Base-by-base conservation (phyloP, 2,888 invertebrate genomes). In the Lasiommata megera region DNA sequence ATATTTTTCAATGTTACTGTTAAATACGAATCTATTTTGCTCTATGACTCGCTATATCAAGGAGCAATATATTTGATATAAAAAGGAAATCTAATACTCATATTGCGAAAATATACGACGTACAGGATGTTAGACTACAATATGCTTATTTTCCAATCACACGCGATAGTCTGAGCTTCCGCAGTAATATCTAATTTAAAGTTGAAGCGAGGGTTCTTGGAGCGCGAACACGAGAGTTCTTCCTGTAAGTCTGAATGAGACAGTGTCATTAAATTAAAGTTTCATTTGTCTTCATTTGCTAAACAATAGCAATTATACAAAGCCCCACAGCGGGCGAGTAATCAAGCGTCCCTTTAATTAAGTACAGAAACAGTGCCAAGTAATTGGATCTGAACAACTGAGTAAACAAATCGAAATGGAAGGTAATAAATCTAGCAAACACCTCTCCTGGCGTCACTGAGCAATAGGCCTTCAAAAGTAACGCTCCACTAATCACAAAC, bases 201-300 rank as follows among this genome's bases (percentile, higher is more conserved):
- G 71, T 76, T 74, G 70, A 73, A 77, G 76, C 75, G 73, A 76
- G 46, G 46, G 71, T 74, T 77, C 78, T 76, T 76, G 73, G 71
- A 69, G 73, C 65, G 73, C 68, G 74, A 74, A 77, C 67, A 71
- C 79, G 73, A 72, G 74, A 77, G 72, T 83, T 82, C 83, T 83
- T 83, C 82, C 71, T 74, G 77, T 77, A 77, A 76, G 76, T 78
- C 82, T 87, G 85, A 86, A 83, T 77, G 83, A 87, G 88, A 88
- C 88, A 88, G 79, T 88, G 87, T 85, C 89, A 87, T 88, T 89
- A 89, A 89, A 90, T 89, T 89, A 89, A 89, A 90, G 86, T 90
- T 90, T 90, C 88, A 90, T 90, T 90, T 89, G 89, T 90, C 89
- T 90, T 88, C 88, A 90, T 90, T 90, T 89, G 88, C 89, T 89